These are phyloP conservation scores for Crioceris asparagi DNA, from an alignment of 2,888 invertebrate species.

Conservation along the genomic window DNA sequence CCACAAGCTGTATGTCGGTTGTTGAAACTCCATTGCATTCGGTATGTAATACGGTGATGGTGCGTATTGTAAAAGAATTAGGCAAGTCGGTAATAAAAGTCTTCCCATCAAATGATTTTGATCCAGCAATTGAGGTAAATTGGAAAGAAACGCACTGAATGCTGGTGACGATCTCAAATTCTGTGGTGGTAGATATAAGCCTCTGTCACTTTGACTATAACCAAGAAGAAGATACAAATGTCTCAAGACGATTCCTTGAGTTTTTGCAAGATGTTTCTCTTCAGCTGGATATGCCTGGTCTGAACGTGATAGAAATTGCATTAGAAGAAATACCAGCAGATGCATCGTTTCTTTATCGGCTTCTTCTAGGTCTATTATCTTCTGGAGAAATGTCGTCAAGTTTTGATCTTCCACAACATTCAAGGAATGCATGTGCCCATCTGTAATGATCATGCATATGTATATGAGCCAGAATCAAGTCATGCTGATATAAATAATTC, in stretches of 20 bases:
- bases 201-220: slow-evolving; percentile 83
- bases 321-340: slow-evolving; percentile 84
- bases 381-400: slow-evolving; percentile 66
- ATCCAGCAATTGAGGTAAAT: slow-evolving; percentile 87
- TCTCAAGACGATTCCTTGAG: slow-evolving; percentile 77
- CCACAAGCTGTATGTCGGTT: slow-evolving; percentile 77
- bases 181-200: slow-evolving; percentile 82
- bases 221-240: slow-evolving; percentile 89
- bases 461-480: no score
- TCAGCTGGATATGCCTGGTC: slow-evolving; percentile 79
- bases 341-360: slow-evolving; percentile 94
- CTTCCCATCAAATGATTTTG: slow-evolving; percentile 93
- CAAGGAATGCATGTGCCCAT: slow-evolving; percentile 75
- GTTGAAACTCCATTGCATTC: slow-evolving; percentile 46
- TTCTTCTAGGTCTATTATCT: slow-evolving; percentile 87
- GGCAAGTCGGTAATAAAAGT: slow-evolving; percentile 72
- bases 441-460: slow-evolving; percentile 47
- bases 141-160: slow-evolving; percentile 91
- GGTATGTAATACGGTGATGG: slow-evolving; percentile 60
- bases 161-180: slow-evolving; percentile 83
- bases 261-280: slow-evolving; percentile 67
- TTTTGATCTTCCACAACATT: slow-evolving; percentile 73
- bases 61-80: slow-evolving; percentile 70
- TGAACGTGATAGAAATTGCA: slow-evolving; percentile 85
- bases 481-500: no score